A percentile compares a stretch with the other conserved stretches of the same genome.
Evolutionary conservation across 2,888 invertebrate species (phyloP).

Genomic region (Polyommatus iphigenia): DNA sequence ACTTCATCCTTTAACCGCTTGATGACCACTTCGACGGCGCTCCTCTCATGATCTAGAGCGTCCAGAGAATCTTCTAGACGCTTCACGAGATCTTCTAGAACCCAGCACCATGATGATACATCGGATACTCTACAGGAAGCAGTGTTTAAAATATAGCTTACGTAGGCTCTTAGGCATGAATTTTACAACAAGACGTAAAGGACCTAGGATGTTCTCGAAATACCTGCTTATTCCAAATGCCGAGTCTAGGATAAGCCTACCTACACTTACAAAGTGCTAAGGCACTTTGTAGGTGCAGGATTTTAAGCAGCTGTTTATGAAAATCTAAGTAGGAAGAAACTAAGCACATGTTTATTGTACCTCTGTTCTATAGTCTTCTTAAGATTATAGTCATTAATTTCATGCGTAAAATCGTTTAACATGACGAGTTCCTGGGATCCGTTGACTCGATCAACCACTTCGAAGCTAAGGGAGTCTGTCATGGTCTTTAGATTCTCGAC

Average conservation of each 20-base stretch:
- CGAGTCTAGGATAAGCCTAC: too few relatives aligned
- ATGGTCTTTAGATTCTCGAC: constrained; percentile 49
- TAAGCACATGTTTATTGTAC: constrained; percentile 41
- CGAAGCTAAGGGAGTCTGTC: constrained; percentile 56
- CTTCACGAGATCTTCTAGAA: constrained; percentile 61
- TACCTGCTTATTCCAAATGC: too few relatives aligned
- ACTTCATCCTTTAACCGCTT: constrained; percentile 59
- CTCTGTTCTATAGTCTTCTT: constrained; percentile 61
- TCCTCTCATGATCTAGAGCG: constrained; percentile 58
- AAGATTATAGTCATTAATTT: constrained; percentile 61
- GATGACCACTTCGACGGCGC: constrained; percentile 60
- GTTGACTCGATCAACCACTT: constrained; percentile 62
- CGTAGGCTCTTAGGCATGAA: too few relatives aligned
- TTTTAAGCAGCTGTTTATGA: too few relatives aligned
- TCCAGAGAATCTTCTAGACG: constrained; percentile 58
- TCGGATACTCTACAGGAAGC: constrained; percentile 59
- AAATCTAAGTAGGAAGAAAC: too few relatives aligned
- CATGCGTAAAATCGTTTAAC: constrained; percentile 62
- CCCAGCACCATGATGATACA: constrained; percentile 70
- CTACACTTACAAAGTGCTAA: too few relatives aligned
- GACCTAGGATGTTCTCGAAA: too few relatives aligned
- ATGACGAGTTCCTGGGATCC: constrained; percentile 63
- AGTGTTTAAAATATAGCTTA: not conserved
- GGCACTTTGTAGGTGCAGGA: too few relatives aligned
- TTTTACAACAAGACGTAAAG: too few relatives aligned